Conservation (phyloP, 1,140 invertebrate species). For the Eupristina koningsbergeri region DNA sequence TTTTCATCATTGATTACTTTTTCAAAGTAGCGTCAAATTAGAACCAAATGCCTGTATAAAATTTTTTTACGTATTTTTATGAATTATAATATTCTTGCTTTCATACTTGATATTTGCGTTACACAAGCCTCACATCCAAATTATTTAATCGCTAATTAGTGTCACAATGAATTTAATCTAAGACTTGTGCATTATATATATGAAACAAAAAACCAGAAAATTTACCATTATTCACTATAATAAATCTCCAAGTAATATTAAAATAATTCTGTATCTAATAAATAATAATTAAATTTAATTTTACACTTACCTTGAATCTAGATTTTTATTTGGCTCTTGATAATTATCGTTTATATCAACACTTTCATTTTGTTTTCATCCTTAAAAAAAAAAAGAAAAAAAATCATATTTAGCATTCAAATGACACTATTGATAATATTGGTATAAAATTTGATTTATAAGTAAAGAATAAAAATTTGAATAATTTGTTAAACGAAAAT, state of each 20-base stretch:
- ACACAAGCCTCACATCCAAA: not conserved
- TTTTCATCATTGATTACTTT: constrained; percentile 40
- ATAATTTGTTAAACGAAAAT: too few species aligned
- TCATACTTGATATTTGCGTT: not conserved
- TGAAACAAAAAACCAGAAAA: not conserved
- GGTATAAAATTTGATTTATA: too few species aligned
- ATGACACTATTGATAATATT: too few species aligned
- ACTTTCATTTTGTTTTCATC: too few species aligned
- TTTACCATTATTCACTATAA: not conserved
- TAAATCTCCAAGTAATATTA: not conserved
- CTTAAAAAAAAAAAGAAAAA: too few species aligned
- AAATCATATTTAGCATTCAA: too few species aligned
- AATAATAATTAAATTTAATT: not conserved
- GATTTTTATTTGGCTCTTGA: not conserved
- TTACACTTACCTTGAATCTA: not conserved
- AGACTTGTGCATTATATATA: not conserved
- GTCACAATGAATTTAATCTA: not conserved
- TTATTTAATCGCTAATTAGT: not conserved
- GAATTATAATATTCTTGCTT: not conserved
- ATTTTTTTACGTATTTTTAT: not conserved
- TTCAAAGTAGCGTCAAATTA: not conserved
- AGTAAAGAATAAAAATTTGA: too few species aligned
- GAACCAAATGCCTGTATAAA: not conserved
- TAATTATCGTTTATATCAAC: too few species aligned
- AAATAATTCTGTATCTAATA: not conserved